Percentiles rank a stretch among this genome's conserved stretches.
These are phyloP conservation scores for Chelmon rostratus DNA, from an alignment of 2,797 vertebrate genomes.

Conservation along the genomic window DNA sequence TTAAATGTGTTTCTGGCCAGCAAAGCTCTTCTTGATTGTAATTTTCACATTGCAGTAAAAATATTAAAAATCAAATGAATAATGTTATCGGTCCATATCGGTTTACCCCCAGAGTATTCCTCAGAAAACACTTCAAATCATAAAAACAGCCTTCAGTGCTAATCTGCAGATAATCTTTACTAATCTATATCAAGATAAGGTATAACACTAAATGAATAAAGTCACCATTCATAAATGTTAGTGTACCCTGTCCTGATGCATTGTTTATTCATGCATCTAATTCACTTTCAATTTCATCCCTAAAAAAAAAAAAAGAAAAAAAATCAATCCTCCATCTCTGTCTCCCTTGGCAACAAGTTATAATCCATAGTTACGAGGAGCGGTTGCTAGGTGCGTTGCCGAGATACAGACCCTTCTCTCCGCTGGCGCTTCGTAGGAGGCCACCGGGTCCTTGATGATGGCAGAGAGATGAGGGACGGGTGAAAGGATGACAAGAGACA, in stretches of 20 bases:
- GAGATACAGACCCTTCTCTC: slow-evolving; percentile 87
- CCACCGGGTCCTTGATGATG: slow-evolving; percentile 84
- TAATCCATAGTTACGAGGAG: slow-evolving; percentile 89
- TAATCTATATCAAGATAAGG: slow-evolving; percentile 35
- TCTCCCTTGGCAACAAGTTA: slow-evolving; percentile 91
- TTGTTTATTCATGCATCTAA: slow-evolving; percentile 79
- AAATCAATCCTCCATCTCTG: slow-evolving; percentile 88
- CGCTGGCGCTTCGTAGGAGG: slow-evolving; percentile 82
- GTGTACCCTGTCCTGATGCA: slow-evolving; percentile 35
- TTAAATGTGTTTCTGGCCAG: neutral
- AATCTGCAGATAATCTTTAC: slow-evolving; percentile 32
- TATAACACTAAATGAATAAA: slow-evolving; percentile 43
- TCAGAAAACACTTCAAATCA: slow-evolving; percentile 13
- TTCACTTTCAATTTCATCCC: slow-evolving; percentile 80
- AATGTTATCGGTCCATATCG: neutral
- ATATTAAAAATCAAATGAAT: slow-evolving; percentile 1
- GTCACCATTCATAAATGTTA: slow-evolving; percentile 63
- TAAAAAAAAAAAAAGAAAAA: slow-evolving; percentile 62
- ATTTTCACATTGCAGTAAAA: slow-evolving; percentile 9
- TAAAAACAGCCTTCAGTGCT: slow-evolving; percentile 16
- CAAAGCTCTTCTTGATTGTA: neutral
- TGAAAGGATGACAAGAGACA: slow-evolving; percentile 81
- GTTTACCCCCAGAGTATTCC: neutral
- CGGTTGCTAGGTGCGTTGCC: slow-evolving; percentile 89
- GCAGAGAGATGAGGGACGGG: slow-evolving; percentile 77